These are phyloP conservation scores for Sapayoa aenigma DNA, from an alignment of 2,113 vertebrate genomes.

Conservation along the genomic window DNA sequence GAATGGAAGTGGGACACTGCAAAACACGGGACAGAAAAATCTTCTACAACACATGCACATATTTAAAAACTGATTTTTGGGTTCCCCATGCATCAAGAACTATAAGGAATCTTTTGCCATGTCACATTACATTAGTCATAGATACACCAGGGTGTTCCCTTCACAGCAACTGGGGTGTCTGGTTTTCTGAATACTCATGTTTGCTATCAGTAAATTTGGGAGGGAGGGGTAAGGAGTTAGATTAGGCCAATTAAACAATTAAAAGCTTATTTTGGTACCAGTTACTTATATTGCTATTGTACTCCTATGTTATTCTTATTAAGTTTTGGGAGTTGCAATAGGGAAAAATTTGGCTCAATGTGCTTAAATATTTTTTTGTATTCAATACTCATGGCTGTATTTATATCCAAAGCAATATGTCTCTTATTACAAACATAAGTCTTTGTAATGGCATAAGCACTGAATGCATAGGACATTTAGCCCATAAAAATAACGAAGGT, in stretches of 20 bases:
- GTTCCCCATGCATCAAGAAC: background rate
- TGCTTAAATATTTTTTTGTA: conserved; percentile 39
- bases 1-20: background rate
- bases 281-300: background rate
- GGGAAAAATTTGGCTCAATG: conserved; percentile 27
- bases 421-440: conserved; percentile 67
- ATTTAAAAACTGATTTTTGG: background rate
- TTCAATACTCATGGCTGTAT: background rate
- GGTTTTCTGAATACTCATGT: background rate
- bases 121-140: background rate
- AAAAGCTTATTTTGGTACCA: background rate
- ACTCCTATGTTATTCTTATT: background rate
- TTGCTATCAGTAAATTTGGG: background rate
- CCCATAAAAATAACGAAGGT: conserved; percentile 60
- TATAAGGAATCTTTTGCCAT: background rate
- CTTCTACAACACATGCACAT: background rate
- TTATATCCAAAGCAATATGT: conserved; percentile 62
- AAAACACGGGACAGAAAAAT: background rate
- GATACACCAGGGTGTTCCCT: background rate
- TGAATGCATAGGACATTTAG: conserved; percentile 58
- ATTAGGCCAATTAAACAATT: conserved; percentile 2
- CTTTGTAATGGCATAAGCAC: conserved; percentile 41
- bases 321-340: background rate
- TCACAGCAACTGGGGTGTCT: background rate
- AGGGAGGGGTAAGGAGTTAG: background rate